Base-by-base conservation (phyloP, 2,888 invertebrate genomes). In the Melieria omissa region DNA sequence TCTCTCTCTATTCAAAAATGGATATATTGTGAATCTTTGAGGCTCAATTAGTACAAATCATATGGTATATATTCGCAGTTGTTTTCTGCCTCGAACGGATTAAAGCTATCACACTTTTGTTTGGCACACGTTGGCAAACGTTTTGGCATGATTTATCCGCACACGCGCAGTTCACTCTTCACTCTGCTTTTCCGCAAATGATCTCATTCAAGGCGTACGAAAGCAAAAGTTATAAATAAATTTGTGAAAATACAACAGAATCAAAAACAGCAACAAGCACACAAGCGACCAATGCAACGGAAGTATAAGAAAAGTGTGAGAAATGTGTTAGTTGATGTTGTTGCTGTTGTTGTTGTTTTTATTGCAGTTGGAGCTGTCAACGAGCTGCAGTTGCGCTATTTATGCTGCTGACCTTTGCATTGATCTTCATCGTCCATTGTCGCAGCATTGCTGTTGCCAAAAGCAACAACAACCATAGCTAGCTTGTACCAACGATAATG, bases 301-400 rank as follows among this genome's bases (percentile, higher is more conserved):
- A 52, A 52, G 14, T 52, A 8, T 4, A 6, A 9, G 14, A 52
- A 52, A 52, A 52, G 9, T 3, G 12, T 49, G 9, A 52, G 14
- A 29, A 29, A 29, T 29, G 29, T 29, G 29, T 14, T 63, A 47
- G 44, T 41, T 16, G 42, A 62, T 52, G 42, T 62, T 16, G 62
- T 10, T 52, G 42, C 54, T 16, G 62, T 10, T 47, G 29, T 62
- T 62, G 47, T n/a, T 54, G 8, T 61, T 29, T 3, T 29, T 29
- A 29, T 29, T 29, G 29, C 29, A 29, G 29, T 29, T 29, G 29
- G 29, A 29, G 29, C 29, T 29, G 29, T 29, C 29, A 29, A 29
- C 29, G 29, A 29, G 29, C 29, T 29, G 9, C 10, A 44, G 65
- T 45, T 73, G n/a, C 49, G 69, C 41, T 49, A 41, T 29, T 47